Conservation (phyloP, 1,140 invertebrate species). For the Magallana angulata region DNA sequence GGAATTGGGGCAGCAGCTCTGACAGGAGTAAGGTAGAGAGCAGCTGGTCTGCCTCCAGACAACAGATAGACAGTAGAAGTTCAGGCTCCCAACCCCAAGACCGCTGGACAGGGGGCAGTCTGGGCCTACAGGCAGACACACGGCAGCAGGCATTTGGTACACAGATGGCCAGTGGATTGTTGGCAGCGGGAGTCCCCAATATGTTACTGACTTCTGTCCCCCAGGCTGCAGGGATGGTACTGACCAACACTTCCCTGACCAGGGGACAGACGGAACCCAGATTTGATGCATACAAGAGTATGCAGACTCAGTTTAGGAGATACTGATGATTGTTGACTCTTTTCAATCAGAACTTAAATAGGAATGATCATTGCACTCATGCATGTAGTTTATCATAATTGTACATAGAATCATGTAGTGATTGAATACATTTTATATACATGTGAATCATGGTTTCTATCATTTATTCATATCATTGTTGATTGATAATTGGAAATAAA, state of each 20-base stretch:
- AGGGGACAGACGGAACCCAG: slow-evolving; percentile 52
- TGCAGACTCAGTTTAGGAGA: slow-evolving; percentile 51
- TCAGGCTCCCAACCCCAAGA: slow-evolving; percentile 38
- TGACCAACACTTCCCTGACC: slow-evolving; percentile 47
- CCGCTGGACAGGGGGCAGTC: slow-evolving; percentile 42
- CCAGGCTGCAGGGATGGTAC: slow-evolving; percentile 50
- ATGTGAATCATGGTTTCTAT: no score
- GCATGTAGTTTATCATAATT: not conserved
- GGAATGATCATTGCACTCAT: not conserved
- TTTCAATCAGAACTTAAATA: not conserved
- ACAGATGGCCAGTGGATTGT: slow-evolving; percentile 29
- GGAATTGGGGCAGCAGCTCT: slow-evolving; percentile 40
- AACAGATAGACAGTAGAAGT: slow-evolving; percentile 44
- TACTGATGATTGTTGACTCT: slow-evolving; percentile 28
- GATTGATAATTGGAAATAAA: no score
- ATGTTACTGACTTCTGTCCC: slow-evolving; percentile 55
- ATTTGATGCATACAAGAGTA: slow-evolving; percentile 63
- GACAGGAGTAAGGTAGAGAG: slow-evolving; percentile 46
- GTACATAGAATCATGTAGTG: slow-evolving; percentile 1
- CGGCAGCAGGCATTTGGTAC: slow-evolving; percentile 8
- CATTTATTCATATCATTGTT: no score
- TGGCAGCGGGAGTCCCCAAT: slow-evolving; percentile 47
- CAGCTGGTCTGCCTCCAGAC: slow-evolving; percentile 33
- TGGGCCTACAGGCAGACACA: slow-evolving; percentile 49
- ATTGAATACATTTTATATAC: no score